Evolutionary conservation across 1,140 invertebrate genomes (phyloP).

Genomic region (Helicorthomorpha holstii): DNA sequence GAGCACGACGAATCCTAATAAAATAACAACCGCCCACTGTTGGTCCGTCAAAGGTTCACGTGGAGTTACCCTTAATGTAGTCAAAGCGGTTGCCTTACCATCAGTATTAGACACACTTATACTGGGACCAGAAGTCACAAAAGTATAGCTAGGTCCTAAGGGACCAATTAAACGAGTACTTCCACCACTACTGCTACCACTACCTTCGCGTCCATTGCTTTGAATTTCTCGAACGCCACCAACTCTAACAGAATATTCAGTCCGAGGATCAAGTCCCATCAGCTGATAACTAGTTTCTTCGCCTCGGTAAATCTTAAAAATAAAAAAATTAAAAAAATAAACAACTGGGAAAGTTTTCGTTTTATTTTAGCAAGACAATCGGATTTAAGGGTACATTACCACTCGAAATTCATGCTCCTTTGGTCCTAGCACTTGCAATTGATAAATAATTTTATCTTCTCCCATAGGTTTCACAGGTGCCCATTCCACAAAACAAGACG

Average conservation of each 20-base stretch:
- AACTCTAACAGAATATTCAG: conserved; percentile 52
- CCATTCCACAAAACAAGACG: conserved; percentile 29
- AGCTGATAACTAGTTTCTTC: conserved; percentile 41
- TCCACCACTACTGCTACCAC: conserved; percentile 35
- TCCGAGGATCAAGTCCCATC: conserved; percentile 44
- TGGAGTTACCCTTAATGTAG: conserved; percentile 15
- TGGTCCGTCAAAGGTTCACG: conserved; percentile 38
- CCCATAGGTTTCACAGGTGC: conserved; percentile 27
- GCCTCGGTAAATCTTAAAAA: conserved; percentile 47
- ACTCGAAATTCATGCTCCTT: conserved; percentile 41
- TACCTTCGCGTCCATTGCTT: conserved; percentile 22
- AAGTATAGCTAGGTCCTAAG: conserved; percentile 31
- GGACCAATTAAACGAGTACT: conserved; percentile 45
- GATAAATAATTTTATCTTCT: conserved; percentile 43
- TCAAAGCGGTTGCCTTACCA: not conserved
- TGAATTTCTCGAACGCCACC: conserved; percentile 41
- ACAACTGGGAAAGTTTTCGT: not conserved
- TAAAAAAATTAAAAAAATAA: conserved; percentile 1
- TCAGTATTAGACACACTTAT: not conserved
- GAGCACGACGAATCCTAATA: conserved; percentile 39
- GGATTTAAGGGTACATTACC: conserved; percentile 25
- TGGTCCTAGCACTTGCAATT: conserved; percentile 40
- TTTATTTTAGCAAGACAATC: not conserved
- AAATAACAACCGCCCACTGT: conserved; percentile 42
- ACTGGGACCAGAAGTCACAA: not conserved